phyloP scores from a whole-genome alignment of 2,113 vertebrate genomes.

The Oreochromis tanganicae region DNA sequence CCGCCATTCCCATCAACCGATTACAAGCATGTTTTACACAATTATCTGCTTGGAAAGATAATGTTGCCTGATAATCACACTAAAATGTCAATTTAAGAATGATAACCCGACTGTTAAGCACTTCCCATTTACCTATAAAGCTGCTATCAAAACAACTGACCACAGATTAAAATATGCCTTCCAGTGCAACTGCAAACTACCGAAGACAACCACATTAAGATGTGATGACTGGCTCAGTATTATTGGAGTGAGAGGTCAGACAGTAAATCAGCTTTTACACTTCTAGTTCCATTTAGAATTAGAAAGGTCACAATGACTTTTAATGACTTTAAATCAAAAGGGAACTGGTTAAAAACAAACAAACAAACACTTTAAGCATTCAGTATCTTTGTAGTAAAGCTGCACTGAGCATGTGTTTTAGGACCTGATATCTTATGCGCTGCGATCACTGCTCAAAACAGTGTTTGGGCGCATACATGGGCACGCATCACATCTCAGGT shows the following conservation, averaged over 20 bases:
- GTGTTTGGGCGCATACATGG: neutral
- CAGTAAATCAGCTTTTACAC: neutral
- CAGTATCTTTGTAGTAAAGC: neutral
- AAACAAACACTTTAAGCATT: neutral
- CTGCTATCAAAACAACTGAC: neutral
- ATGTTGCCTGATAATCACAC: neutral
- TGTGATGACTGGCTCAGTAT: neutral
- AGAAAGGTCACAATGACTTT: neutral
- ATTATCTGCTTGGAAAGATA: neutral
- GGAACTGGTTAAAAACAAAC: neutral
- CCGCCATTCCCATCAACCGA: neutral
- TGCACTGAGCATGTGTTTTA: neutral
- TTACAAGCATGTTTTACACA: neutral
- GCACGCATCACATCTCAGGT: neutral
- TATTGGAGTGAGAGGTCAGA: constrained; percentile 6
- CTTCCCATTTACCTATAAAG: neutral
- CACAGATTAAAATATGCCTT: neutral
- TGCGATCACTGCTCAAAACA: neutral
- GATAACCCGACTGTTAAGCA: neutral
- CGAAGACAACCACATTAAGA: neutral
- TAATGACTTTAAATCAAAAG: neutral
- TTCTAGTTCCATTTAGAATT: neutral
- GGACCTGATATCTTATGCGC: neutral
- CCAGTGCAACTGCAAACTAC: neutral
- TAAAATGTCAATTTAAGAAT: neutral